phyloP scores from a whole-genome alignment of 2,113 vertebrate species.

The Ctenodactylus gundi region DNA sequence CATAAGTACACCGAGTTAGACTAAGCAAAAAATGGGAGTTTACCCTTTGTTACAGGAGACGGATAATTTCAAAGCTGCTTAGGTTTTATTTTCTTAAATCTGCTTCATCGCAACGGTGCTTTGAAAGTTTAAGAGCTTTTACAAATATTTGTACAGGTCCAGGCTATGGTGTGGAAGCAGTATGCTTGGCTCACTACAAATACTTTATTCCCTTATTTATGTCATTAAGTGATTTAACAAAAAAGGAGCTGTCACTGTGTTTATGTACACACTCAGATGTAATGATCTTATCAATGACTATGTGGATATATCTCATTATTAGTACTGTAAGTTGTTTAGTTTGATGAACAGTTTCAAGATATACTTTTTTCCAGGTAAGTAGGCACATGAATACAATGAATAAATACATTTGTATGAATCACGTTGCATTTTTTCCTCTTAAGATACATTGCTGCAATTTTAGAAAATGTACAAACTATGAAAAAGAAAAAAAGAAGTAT shows the following conservation, averaged over 20 bases:
- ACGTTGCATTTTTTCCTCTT: too few species aligned
- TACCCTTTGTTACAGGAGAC: neutral
- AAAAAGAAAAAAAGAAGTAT: neutral
- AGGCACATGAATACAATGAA: too few species aligned
- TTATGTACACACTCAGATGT: too few species aligned
- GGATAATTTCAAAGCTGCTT: neutral
- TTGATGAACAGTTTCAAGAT: neutral
- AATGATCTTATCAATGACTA: neutral
- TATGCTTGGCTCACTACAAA: neutral
- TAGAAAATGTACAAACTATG: neutral
- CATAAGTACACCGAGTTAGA: neutral
- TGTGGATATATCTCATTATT: neutral
- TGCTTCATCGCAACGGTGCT: neutral
- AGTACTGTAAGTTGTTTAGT: neutral
- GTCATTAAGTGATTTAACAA: neutral
- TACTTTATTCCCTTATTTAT: slow-evolving; percentile 1
- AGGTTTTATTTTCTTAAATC: neutral
- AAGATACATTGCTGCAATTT: neutral
- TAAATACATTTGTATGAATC: too few species aligned
- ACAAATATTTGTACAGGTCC: neutral
- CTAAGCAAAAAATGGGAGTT: neutral
- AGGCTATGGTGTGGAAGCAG: neutral
- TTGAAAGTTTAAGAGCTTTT: neutral
- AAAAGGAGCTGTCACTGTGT: neutral
- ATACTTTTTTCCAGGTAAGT: neutral